Evolutionary conservation across 2,113 vertebrate genomes (phyloP).

Genomic region (Sminthopsis crassicaudata): DNA sequence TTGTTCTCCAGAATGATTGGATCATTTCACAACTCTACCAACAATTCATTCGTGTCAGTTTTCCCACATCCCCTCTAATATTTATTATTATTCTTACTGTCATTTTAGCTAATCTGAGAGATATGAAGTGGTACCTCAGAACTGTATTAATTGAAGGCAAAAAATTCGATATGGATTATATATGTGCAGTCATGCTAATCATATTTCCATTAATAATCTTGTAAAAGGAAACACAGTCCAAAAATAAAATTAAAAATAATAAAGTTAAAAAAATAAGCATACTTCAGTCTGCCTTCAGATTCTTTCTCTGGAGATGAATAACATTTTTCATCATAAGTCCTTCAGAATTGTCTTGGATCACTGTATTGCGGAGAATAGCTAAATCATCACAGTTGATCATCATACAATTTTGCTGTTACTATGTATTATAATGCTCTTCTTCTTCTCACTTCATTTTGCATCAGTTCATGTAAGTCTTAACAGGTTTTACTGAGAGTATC

Average conservation of each 20-base stretch:
- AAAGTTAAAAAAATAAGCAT: not conserved
- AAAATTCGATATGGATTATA: not conserved
- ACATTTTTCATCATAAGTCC: not conserved
- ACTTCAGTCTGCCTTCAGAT: not conserved
- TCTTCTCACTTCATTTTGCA: not conserved
- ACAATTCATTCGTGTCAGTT: no score
- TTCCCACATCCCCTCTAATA: no score
- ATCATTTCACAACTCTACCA: no score
- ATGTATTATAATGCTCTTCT: not conserved
- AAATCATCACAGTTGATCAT: not conserved
- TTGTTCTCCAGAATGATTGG: no score
- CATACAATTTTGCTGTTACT: not conserved
- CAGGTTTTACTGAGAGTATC: not conserved
- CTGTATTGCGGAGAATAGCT: not conserved
- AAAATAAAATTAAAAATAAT: not conserved
- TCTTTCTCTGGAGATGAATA: not conserved
- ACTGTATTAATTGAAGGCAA: not conserved
- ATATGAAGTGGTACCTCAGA: no score
- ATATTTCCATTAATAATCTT: not conserved
- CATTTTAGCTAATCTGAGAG: no score
- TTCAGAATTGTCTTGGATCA: not conserved
- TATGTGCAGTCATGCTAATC: not conserved
- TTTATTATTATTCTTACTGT: no score
- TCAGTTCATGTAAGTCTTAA: no score
- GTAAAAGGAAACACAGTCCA: not conserved